Conservation (phyloP, 2,888 invertebrate species). For the Acleris sparsana region DNA sequence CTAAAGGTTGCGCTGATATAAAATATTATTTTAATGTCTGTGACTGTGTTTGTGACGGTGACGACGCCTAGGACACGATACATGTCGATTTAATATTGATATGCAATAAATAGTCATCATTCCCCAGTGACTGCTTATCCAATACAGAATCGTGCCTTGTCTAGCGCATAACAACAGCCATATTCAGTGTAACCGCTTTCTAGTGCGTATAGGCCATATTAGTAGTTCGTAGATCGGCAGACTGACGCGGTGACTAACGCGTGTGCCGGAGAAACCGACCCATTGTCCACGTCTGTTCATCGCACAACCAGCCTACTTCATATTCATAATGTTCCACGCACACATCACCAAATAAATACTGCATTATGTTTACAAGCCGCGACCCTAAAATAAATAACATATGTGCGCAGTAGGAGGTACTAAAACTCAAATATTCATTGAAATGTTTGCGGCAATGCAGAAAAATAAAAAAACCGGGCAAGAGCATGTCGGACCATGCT, state of each 20-base stretch:
- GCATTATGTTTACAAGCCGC: constrained; percentile 26
- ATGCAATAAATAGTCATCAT: constrained; percentile 9
- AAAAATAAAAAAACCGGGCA: neutral
- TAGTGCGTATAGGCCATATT: constrained; percentile 21
- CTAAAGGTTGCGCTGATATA: no score
- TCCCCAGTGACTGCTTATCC: constrained; percentile 26
- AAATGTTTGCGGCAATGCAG: neutral
- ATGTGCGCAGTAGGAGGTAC: constrained; percentile 1
- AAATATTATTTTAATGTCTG: no score
- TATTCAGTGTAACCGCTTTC: constrained; percentile 35
- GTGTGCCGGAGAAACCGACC: constrained; percentile 16
- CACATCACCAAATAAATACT: constrained; percentile 22
- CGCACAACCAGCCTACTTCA: constrained; percentile 23
- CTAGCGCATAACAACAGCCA: constrained; percentile 29
- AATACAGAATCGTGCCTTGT: constrained; percentile 23
- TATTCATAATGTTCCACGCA: constrained; percentile 29
- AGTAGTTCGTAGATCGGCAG: neutral
- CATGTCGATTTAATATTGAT: constrained; percentile 2
- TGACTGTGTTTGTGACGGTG: no score
- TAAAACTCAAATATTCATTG: constrained; percentile 3
- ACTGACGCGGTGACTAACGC: constrained; percentile 23
- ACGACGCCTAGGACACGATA: no score
- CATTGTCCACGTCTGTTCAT: constrained; percentile 19
- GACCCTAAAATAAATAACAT: constrained; percentile 20
- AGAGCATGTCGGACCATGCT: no score